Evolutionary conservation across 2,113 vertebrate genomes (phyloP).

Genomic region (Lepisosteus oculatus): DNA sequence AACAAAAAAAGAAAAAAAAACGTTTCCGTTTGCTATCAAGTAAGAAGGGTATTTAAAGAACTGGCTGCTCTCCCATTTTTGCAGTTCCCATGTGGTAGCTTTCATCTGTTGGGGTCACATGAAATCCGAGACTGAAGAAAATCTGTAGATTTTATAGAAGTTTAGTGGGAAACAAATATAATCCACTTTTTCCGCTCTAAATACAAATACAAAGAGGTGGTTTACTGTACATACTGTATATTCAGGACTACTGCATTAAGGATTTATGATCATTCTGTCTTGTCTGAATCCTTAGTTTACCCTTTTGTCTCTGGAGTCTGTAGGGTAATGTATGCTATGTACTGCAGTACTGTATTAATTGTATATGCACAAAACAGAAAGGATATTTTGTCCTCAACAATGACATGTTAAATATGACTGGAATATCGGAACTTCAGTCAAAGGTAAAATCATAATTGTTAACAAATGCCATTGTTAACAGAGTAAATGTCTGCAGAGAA

Average conservation of each 20-base stretch:
- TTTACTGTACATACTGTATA: slow-evolving; percentile 25
- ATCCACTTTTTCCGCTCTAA: slow-evolving; percentile 50
- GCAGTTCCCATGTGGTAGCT: slow-evolving; percentile 31
- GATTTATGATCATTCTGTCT: slow-evolving; percentile 52
- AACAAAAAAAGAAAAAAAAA: slow-evolving; percentile 35
- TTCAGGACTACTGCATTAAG: slow-evolving; percentile 38
- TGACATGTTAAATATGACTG: too few relatives aligned
- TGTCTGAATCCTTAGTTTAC: slow-evolving; percentile 32
- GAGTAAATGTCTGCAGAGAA: too few relatives aligned
- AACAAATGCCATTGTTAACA: too few relatives aligned
- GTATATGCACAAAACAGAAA: too few relatives aligned
- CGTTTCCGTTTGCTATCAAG: slow-evolving; percentile 47
- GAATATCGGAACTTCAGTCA: too few relatives aligned
- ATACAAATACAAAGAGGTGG: slow-evolving; percentile 50
- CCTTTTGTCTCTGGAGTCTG: slow-evolving; percentile 57
- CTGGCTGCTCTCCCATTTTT: slow-evolving; percentile 38
- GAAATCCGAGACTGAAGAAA: slow-evolving; percentile 28
- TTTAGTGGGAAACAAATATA: slow-evolving; percentile 43
- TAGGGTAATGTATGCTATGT: slow-evolving; percentile 46
- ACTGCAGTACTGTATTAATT: not conserved
- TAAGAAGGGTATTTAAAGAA: slow-evolving; percentile 29
- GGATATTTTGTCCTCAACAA: too few relatives aligned
- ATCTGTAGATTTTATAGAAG: slow-evolving; percentile 52
- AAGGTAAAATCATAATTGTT: too few relatives aligned
- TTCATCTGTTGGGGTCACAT: slow-evolving; percentile 26